Base-by-base conservation (phyloP, 64 coral and sea anemone species). In the Astreopora myriophthalma region DNA sequence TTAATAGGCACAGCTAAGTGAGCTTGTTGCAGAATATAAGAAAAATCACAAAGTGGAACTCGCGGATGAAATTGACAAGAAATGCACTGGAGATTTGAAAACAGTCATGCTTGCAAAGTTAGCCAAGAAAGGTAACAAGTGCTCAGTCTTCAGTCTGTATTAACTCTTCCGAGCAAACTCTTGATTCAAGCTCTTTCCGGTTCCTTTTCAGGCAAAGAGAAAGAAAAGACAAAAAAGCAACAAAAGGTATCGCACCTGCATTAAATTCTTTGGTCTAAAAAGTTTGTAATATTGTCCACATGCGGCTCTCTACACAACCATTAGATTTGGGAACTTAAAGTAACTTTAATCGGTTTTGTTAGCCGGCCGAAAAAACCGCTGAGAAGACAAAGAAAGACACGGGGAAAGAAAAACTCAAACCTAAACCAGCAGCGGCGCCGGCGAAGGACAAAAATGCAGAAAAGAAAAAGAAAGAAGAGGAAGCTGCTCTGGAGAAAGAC, bases 31-130 rank as follows among this genome's bases (percentile, higher is more conserved):
- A 48, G 35, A 76, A 1, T 92, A 96, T 51, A 96, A 88, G 55
- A 92, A 88, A 77, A 66, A 30, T 73, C 78, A 91, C 8, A 92
- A 96, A 66, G 23, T 10, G n/a, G 85, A 91, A 40, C 85, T 96
- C 8, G 75, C 70, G 22, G 83, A 96, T 74, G 94, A 96, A 46
- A 82, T 96, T 37, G 89, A 89, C 9, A 92, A 96, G 71, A 96
- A 92, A 71, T 96, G 89, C 31, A 93, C 31, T 63, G 90, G 94
- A 49, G 89, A 96, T 35, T 77, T 96, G 20, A 92, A 92, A 66
- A 37, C 58, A 16, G 40, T 88, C 12, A 36, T 96, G 1, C 82
- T 92, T 36, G 64, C 85, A 24, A 92, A 92, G 51, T 49, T 96
- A 22, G 89, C 72, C 0, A 73, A 38, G 17, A 91, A 74, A 78